Conservation (phyloP, 92 coral and sea anemone genomes). For the Bergia sp. region DNA sequence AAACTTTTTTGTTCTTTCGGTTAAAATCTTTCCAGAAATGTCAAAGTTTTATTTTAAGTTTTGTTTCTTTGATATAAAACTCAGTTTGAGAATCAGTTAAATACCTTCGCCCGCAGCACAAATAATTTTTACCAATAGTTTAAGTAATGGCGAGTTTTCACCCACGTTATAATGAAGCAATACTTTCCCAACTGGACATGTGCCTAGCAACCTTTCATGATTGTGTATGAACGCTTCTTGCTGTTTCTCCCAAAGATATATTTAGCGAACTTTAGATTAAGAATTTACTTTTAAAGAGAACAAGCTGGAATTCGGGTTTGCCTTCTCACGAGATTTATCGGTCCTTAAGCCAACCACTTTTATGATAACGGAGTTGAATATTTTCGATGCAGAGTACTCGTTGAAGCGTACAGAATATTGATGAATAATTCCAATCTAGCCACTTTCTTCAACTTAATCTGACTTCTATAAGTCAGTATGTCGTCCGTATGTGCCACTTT, state of each 20-base stretch:
- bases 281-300: background rate
- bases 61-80: background rate
- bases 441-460: background rate
- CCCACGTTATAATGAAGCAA: background rate
- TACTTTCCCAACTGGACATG: background rate
- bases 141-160: background rate
- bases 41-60: background rate
- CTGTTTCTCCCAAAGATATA: background rate
- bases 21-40: background rate
- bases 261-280: background rate
- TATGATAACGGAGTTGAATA: background rate
- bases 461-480: background rate
- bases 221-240: background rate
- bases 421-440: background rate
- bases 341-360: background rate
- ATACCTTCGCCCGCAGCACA: background rate
- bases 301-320: background rate
- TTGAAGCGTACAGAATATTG: slow-evolving; percentile 17
- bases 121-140: background rate
- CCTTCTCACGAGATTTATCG: background rate
- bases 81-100: background rate
- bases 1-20: too few species aligned
- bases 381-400: background rate
- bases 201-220: slow-evolving; percentile 21
- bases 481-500: background rate